Conservation (phyloP, 2,113 vertebrate species). For the Forbesichthys agassizii region DNA sequence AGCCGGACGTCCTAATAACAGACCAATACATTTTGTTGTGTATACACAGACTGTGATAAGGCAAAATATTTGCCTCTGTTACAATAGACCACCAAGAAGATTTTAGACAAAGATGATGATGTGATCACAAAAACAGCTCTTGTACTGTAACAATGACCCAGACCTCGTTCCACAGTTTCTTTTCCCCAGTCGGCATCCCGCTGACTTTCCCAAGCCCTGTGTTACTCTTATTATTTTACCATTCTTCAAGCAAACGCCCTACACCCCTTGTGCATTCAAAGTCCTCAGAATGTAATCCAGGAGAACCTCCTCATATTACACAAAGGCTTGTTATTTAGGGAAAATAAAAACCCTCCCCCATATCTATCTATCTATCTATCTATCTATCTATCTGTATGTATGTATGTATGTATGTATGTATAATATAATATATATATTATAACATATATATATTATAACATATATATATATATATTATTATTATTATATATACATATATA, state of each 20-base stretch:
- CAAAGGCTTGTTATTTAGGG: not conserved
- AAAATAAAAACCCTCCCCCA: slow-evolving; percentile 7
- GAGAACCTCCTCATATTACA: slow-evolving; percentile 5
- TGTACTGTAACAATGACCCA: slow-evolving; percentile 59
- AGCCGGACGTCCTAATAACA: slow-evolving; percentile 49
- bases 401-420: no score
- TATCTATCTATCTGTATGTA: no score
- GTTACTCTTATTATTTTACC: slow-evolving; percentile 55
- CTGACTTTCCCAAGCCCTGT: slow-evolving; percentile 61
- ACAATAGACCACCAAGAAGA: slow-evolving; percentile 36
- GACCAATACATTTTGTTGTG: slow-evolving; percentile 48
- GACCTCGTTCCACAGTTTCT: slow-evolving; percentile 51
- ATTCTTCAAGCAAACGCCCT: slow-evolving; percentile 48
- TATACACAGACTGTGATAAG: slow-evolving; percentile 52
- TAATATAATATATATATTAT: not conserved
- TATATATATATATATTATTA: no score
- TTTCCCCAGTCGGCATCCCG: slow-evolving; percentile 49
- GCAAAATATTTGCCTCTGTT: slow-evolving; percentile 64
- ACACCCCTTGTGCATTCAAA: slow-evolving; percentile 36
- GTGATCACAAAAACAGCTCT: slow-evolving; percentile 39
- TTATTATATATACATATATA: no score
- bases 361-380: no score
- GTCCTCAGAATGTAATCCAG: slow-evolving; percentile 28
- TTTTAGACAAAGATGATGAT: slow-evolving; percentile 32
- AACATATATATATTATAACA: not conserved